A percentile compares a stretch with the other conserved stretches of the same genome.
Evolutionary conservation across 2,888 invertebrate genomes (phyloP).

Genomic region (Platerodrilus igneus): DNA sequence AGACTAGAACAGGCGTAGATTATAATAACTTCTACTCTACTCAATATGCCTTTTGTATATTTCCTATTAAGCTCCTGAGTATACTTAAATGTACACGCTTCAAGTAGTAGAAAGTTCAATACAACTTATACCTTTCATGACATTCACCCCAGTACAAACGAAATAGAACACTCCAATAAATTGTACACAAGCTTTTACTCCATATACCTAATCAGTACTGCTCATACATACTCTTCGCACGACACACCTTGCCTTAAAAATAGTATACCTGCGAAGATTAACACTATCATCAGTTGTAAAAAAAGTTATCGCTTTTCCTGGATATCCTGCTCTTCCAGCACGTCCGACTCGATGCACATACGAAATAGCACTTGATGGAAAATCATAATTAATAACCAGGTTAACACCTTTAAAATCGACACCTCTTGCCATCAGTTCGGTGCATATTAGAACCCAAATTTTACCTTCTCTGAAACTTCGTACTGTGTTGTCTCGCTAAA

Average conservation of each 20-base stretch:
- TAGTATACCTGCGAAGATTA: slow-evolving; percentile 71
- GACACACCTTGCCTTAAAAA: slow-evolving; percentile 7
- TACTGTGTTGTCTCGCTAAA: slow-evolving; percentile 86
- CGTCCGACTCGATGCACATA: slow-evolving; percentile 87
- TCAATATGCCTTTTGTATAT: no score
- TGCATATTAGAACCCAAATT: slow-evolving; percentile 95
- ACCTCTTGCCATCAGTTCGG: slow-evolving; percentile 92
- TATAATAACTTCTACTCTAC: no score
- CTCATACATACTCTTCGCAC: no score
- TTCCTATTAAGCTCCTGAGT: no score
- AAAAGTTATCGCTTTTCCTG: slow-evolving; percentile 87
- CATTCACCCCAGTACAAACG: no score
- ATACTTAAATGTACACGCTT: no score
- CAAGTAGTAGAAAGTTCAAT: no score
- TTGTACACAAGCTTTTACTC: no score
- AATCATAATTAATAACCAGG: slow-evolving; percentile 95
- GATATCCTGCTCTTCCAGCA: slow-evolving; percentile 89
- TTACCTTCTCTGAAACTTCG: slow-evolving; percentile 85
- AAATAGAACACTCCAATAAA: no score
- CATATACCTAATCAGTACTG: no score
- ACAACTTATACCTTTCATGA: no score
- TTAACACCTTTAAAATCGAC: slow-evolving; percentile 57
- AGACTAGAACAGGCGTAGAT: no score
- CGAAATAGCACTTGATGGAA: slow-evolving; percentile 83
- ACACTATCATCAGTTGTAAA: slow-evolving; percentile 87